Evolutionary conservation across 2,888 invertebrate species (phyloP).

Genomic region (Coleophora flavipennella): DNA sequence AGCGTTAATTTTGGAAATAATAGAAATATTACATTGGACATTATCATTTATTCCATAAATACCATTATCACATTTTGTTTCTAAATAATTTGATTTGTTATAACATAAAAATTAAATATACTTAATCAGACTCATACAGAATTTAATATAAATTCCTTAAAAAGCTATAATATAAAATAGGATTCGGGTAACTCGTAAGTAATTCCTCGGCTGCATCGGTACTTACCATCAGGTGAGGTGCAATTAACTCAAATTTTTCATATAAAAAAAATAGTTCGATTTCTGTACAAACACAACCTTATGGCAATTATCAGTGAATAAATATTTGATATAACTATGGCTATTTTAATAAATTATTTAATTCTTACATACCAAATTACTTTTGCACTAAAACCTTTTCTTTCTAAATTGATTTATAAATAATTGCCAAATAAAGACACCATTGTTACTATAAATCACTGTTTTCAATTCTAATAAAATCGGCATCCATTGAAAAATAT

Average conservation of each 20-base stretch:
- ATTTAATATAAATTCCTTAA: conserved; percentile 62
- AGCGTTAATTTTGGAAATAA: not conserved
- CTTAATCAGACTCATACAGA: conserved; percentile 62
- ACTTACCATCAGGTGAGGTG: too few species aligned
- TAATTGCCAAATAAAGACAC: too few species aligned
- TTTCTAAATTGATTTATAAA: too few species aligned
- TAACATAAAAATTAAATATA: conserved; percentile 40
- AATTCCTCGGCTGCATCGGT: too few species aligned
- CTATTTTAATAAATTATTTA: conserved; percentile 29
- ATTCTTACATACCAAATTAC: not conserved
- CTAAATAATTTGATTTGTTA: conserved; percentile 48
- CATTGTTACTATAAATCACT: too few species aligned
- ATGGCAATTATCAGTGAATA: conserved; percentile 45
- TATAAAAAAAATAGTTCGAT: too few species aligned
- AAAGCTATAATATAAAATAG: conserved; percentile 8
- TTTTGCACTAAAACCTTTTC: too few species aligned
- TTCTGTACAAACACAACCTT: conserved; percentile 68
- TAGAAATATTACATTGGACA: not conserved
- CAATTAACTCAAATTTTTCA: too few species aligned
- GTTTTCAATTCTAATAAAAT: too few species aligned
- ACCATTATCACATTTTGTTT: conserved; percentile 64
- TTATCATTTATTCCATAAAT: conserved; percentile 31
- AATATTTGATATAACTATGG: conserved; percentile 46
- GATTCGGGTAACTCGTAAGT: conserved; percentile 65
- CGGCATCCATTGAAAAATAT: too few species aligned